These are phyloP conservation scores for Pyrocoelia pectoralis DNA, from an alignment of 2,888 invertebrate genomes.

Conservation along the genomic window DNA sequence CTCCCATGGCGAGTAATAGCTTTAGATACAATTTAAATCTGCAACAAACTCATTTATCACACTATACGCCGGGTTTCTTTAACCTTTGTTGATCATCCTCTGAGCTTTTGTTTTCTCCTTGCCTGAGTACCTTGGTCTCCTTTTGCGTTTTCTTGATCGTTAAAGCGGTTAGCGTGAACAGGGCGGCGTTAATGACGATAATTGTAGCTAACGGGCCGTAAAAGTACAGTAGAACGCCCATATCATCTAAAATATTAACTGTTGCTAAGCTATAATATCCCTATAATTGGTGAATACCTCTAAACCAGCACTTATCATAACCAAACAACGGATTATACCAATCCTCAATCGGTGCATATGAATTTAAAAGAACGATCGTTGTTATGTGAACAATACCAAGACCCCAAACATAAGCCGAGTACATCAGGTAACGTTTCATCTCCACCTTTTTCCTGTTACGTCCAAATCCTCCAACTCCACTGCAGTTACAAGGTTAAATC, in stretches of 20 bases:
- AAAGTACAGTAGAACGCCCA: background rate
- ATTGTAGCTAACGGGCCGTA: background rate
- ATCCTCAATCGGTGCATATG: background rate
- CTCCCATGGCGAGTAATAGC: slow-evolving; percentile 1
- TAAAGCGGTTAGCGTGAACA: background rate
- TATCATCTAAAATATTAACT: background rate
- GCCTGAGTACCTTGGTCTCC: background rate
- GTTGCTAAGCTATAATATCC: background rate
- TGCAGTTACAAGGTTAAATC: background rate
- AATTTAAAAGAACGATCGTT: background rate
- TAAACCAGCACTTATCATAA: background rate
- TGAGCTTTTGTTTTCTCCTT: background rate
- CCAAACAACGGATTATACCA: slow-evolving; percentile 5
- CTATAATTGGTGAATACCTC: background rate
- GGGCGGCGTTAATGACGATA: background rate
- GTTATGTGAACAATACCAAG: background rate
- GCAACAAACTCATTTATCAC: background rate
- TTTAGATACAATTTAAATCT: slow-evolving; percentile 2
- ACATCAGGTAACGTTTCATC: background rate
- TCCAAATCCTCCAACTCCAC: background rate
- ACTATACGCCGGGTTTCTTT: background rate
- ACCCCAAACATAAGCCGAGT: background rate
- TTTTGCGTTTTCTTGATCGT: background rate
- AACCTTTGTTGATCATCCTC: background rate
- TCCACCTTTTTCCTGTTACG: background rate